A percentile compares a stretch with the other conserved stretches of the same genome.
phyloP scores from a whole-genome alignment of 2,797 vertebrate species.

The Balearica regulorum region DNA sequence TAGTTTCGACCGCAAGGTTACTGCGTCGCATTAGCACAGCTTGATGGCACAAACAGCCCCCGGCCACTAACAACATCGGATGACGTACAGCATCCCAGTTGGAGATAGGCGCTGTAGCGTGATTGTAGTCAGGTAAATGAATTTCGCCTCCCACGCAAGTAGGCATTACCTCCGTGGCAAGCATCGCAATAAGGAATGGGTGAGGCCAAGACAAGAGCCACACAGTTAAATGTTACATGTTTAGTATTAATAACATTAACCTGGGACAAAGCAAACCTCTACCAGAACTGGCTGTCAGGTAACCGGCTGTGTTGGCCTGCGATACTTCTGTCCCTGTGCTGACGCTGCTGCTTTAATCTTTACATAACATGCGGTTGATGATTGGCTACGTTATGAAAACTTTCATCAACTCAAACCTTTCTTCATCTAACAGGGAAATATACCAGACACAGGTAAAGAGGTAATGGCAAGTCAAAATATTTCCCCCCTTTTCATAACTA shows the following conservation, averaged over 20 bases:
- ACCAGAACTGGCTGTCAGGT: background rate
- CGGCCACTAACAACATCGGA: background rate
- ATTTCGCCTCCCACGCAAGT: background rate
- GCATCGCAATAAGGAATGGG: background rate
- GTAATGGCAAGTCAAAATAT: background rate
- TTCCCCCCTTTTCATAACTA: background rate
- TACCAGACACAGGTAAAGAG: background rate
- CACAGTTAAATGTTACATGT: background rate
- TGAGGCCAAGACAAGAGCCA: background rate
- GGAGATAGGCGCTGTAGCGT: background rate
- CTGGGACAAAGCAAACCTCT: background rate
- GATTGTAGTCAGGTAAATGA: background rate
- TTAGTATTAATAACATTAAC: background rate
- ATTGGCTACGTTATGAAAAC: background rate
- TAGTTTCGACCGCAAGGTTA: background rate
- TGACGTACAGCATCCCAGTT: background rate
- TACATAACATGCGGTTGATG: background rate
- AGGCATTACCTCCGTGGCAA: background rate
- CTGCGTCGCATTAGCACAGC: background rate
- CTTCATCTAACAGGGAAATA: background rate
- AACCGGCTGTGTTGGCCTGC: background rate
- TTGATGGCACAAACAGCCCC: background rate
- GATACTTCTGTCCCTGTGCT: background rate
- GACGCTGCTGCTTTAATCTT: background rate
- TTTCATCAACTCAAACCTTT: background rate